Percentiles rank a stretch among this genome's conserved stretches.
Conservation (phyloP, 2,888 invertebrate genomes). For the Himalopsyche kuldschensis region DNA sequence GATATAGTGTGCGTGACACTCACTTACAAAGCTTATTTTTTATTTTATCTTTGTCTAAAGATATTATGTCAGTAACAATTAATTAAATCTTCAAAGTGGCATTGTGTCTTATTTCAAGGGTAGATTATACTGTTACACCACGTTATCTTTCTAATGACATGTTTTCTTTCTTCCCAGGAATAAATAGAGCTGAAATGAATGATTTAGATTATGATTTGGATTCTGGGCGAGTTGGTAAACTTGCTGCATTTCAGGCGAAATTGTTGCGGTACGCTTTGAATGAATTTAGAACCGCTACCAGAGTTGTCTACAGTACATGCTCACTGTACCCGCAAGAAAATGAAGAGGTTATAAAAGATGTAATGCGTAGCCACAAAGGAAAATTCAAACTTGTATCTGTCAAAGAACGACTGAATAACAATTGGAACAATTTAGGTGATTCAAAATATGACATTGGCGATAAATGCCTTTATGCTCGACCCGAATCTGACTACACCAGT, state of each 20-base stretch:
- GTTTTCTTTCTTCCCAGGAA: slow-evolving; percentile 51
- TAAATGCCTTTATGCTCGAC: slow-evolving; percentile 77
- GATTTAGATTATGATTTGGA: slow-evolving; percentile 47
- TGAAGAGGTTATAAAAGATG: slow-evolving; percentile 82
- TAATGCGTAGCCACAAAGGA: slow-evolving; percentile 58
- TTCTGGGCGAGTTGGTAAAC: slow-evolving; percentile 62
- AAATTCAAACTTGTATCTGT: slow-evolving; percentile 67
- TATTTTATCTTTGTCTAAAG: too few relatives aligned
- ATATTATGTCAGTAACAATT: too few relatives aligned
- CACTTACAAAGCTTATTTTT: too few relatives aligned
- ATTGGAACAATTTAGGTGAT: slow-evolving; percentile 72
- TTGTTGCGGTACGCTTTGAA: slow-evolving; percentile 85
- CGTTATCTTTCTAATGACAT: background rate
- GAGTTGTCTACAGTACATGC: slow-evolving; percentile 95
- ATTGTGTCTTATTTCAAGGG: background rate
- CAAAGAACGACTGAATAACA: slow-evolving; percentile 61
- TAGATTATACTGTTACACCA: background rate
- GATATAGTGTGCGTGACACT: too few relatives aligned
- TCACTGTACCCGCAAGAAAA: slow-evolving; percentile 90
- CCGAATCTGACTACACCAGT: slow-evolving; percentile 78
- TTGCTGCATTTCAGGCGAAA: slow-evolving; percentile 79
- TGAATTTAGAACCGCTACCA: slow-evolving; percentile 78
- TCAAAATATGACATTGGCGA: slow-evolving; percentile 68
- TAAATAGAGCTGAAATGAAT: slow-evolving; percentile 60
- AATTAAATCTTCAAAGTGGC: too few relatives aligned